phyloP scores from a whole-genome alignment of 2,113 vertebrate species.

The Hippocampus mohnikei region DNA sequence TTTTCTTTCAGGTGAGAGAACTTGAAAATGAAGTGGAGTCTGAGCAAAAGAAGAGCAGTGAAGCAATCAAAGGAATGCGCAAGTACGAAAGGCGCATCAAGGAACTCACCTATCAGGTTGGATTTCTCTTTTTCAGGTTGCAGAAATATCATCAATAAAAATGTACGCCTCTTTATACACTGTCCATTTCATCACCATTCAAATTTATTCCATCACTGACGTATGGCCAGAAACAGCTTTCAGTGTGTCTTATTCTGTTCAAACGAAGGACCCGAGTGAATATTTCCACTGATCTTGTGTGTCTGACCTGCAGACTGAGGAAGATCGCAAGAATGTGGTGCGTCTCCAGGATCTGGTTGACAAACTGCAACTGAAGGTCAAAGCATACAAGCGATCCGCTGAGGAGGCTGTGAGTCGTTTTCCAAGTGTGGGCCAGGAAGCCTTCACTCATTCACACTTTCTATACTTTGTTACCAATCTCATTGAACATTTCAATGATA shows the following conservation, averaged over 20 bases:
- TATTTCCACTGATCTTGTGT: not conserved
- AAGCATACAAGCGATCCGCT: slow-evolving; percentile 77
- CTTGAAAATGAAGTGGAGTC: slow-evolving; percentile 58
- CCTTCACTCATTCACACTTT: not conserved
- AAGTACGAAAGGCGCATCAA: slow-evolving; percentile 66
- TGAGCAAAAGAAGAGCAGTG: slow-evolving; percentile 57
- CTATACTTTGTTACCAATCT: too few relatives aligned
- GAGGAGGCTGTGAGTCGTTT: slow-evolving; percentile 71
- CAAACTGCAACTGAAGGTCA: slow-evolving; percentile 73
- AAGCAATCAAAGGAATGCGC: slow-evolving; percentile 57
- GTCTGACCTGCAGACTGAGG: slow-evolving; percentile 60
- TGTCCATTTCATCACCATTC: not conserved
- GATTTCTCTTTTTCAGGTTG: not conserved
- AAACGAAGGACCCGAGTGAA: not conserved
- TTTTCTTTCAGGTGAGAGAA: slow-evolving; percentile 49
- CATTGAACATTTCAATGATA: not conserved
- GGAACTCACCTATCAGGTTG: slow-evolving; percentile 64
- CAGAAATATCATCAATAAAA: not conserved
- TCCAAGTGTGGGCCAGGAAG: not conserved
- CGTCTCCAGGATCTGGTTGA: slow-evolving; percentile 81
- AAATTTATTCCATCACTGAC: not conserved
- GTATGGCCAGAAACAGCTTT: not conserved
- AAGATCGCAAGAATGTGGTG: slow-evolving; percentile 79
- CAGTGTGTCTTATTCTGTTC: not conserved
- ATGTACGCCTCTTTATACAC: not conserved